Evolutionary conservation across 1,140 invertebrate species (phyloP), one percentile per base, ranked within the genome.

Genomic region (Cydia strobilella): DNA sequence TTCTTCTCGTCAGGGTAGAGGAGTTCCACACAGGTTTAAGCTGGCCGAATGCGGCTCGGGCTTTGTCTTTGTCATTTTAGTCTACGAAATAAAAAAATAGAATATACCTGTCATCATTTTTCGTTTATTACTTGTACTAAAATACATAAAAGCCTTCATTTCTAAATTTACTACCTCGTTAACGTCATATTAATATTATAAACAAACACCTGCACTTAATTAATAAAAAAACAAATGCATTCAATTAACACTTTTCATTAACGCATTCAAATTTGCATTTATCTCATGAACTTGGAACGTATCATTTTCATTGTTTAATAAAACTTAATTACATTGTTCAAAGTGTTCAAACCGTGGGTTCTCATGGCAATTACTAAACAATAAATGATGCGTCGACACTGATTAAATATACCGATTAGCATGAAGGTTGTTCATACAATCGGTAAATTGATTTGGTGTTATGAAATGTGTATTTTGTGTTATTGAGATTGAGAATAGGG

Each of bases 281-380:
- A 69, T 69, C 65, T 18, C 31, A 69, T 69, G 65, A 35, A 69
- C 65, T 69, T 69, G 65, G 27, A 69, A 69, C 65, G 3, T 69
- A 69, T 69, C 65, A 69, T 42, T 69, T 69, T 31, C 65, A 69
- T 69, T 69, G 65, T 69, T 69, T 35, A 69, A 69, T 69, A 42
- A 69, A 66, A 66, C 13, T 66, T 63, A 66, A 69, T 69, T 69
- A 39, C 65, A 35, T 35, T 35, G 65, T 69, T 3, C 20, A 18
- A 4, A 35, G 18, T 35, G 65, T 69, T 3, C 20, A 18, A 4
- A 3, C 25, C 31, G 31, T 69, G 65, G 65, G 65, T 69, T 69
- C 65, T 35, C 65, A 18, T 31, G 27, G 65, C 35, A 69, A 69
- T 69, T 69, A 69, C 65, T 69, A 12, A 69, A 69, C 65, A 69